Evolutionary conservation across 2,113 vertebrate genomes (phyloP).

Genomic region (Marcusenius ussheri): DNA sequence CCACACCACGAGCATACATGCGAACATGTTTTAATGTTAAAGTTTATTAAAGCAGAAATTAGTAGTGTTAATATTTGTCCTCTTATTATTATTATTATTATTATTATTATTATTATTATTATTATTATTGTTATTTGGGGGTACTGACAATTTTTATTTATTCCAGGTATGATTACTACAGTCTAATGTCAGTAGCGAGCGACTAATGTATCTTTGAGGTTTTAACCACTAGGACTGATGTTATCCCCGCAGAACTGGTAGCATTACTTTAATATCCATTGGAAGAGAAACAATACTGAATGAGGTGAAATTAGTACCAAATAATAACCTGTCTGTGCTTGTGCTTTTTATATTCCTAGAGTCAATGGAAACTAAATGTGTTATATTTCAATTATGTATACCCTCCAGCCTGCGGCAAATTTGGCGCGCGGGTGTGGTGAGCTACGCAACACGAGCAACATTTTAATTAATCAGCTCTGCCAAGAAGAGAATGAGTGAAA

Average conservation of each 20-base stretch:
- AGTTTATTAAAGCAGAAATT: neutral
- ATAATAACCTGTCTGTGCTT: neutral
- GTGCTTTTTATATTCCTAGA: neutral
- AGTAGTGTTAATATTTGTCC: neutral
- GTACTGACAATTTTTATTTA: neutral
- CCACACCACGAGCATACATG: neutral
- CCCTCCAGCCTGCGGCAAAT: neutral
- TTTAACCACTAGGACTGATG: neutral
- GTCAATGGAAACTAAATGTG: neutral
- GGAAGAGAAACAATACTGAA: neutral
- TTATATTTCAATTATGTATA: neutral
- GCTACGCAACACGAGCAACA: neutral
- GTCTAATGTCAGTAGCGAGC: neutral
- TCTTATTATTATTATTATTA: no score
- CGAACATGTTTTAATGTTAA: neutral
- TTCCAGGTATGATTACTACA: neutral
- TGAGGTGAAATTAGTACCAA: neutral
- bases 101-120: neutral
- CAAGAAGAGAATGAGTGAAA: neutral
- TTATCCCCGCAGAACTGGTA: neutral
- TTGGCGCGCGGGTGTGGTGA: neutral
- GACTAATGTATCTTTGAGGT: neutral
- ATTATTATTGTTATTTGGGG: neutral
- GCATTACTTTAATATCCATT: neutral
- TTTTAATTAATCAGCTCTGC: neutral